A percentile compares a stretch with the other conserved stretches of the same genome.
Evolutionary conservation across 2,113 vertebrate genomes (phyloP).

Genomic region (Hypanus sabinus): DNA sequence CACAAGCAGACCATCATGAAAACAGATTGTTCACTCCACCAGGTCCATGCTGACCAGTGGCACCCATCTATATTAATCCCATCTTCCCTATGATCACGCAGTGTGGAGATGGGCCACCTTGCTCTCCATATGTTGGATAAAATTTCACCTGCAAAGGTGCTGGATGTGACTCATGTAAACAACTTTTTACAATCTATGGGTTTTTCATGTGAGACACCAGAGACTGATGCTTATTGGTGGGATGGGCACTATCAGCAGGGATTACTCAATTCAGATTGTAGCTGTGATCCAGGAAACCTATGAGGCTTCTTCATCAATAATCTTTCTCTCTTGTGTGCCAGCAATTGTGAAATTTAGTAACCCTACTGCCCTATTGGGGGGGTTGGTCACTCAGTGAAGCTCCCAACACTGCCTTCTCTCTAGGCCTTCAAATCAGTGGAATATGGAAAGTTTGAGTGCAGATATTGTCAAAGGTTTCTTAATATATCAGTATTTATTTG

Average conservation of each 20-base stretch:
- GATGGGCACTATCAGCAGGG: background rate
- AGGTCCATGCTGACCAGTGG: too few species aligned
- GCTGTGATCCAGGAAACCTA: too few species aligned
- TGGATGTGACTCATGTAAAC: background rate
- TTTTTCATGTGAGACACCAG: background rate
- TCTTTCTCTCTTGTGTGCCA: background rate
- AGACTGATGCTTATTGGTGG: background rate
- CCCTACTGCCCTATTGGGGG: background rate
- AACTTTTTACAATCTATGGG: background rate
- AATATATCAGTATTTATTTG: constrained; percentile 31
- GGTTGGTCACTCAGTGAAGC: background rate
- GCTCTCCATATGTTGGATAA: too few species aligned
- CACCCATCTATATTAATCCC: too few species aligned
- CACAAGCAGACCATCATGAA: too few species aligned
- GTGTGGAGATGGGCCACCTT: too few species aligned
- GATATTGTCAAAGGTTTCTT: background rate
- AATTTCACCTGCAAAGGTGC: background rate
- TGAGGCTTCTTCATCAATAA: background rate
- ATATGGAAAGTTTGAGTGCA: background rate
- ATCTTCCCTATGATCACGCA: too few species aligned
- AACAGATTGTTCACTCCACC: too few species aligned
- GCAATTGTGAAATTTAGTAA: background rate
- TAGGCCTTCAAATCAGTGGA: too few species aligned
- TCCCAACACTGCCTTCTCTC: too few species aligned
- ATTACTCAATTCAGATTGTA: background rate